Conservation (phyloP, 2,888 invertebrate genomes). For the Caenorhabditis imperialis region DNA sequence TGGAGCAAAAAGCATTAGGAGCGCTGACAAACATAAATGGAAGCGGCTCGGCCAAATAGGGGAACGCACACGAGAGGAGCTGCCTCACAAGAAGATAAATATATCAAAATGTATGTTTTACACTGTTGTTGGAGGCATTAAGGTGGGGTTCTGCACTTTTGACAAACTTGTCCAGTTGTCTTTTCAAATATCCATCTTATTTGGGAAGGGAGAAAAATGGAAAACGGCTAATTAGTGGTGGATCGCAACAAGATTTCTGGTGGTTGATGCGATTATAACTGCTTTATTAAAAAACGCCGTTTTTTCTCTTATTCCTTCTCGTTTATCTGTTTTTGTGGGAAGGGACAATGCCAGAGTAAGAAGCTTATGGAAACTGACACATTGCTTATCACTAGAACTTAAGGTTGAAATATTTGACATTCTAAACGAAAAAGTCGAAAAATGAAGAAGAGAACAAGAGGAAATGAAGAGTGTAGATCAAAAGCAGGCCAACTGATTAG, state of each 20-base stretch:
- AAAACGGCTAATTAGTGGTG: constrained; percentile 29
- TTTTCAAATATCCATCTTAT: constrained; percentile 56
- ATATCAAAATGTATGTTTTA: constrained; percentile 23
- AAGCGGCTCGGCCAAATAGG: background rate
- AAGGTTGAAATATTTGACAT: no score
- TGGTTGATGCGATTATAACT: constrained; percentile 36
- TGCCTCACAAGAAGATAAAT: constrained; percentile 21
- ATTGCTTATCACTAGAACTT: no score
- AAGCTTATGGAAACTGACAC: no score
- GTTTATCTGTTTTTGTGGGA: no score
- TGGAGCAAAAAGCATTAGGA: constrained; percentile 44
- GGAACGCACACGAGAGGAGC: constrained; percentile 20
- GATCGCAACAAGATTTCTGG: constrained; percentile 29
- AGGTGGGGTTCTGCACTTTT: constrained; percentile 24
- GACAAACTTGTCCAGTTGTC: constrained; percentile 28
- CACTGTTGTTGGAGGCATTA: background rate
- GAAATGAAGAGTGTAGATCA: background rate
- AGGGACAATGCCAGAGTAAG: no score
- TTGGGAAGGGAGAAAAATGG: no score
- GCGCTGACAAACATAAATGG: constrained; percentile 38
- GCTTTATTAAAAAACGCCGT: constrained; percentile 15
- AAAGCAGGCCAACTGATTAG: constrained; percentile 1
- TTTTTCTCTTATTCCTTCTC: constrained; percentile 5
- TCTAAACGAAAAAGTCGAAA: no score
- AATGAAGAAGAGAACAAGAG: background rate